These are phyloP conservation scores for Sternarchorhynchus goeldii DNA, from an alignment of 2,797 vertebrate genomes.

Conservation along the genomic window DNA sequence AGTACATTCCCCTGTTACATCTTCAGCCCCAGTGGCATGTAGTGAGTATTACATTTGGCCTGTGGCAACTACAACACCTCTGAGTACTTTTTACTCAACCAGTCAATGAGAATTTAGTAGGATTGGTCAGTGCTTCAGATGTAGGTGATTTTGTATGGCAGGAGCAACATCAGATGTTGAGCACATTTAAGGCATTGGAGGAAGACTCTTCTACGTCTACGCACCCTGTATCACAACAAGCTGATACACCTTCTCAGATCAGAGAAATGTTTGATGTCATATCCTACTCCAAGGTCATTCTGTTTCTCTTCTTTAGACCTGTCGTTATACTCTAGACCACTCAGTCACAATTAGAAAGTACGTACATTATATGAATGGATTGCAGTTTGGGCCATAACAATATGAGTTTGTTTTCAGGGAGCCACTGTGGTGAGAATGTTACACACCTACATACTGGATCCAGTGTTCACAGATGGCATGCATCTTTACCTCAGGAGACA, in stretches of 20 bases:
- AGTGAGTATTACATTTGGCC: neutral
- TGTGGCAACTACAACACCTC: too few relatives aligned
- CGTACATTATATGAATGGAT: too few relatives aligned
- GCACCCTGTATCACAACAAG: conserved; percentile 30
- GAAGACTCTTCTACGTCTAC: conserved; percentile 24
- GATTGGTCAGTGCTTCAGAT: neutral
- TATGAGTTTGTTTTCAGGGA: conserved; percentile 10
- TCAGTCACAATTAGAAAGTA: too few relatives aligned
- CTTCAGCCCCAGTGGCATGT: conserved; percentile 11
- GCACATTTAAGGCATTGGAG: conserved; percentile 31
- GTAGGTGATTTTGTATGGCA: neutral
- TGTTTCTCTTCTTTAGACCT: neutral
- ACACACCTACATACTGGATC: conserved; percentile 24
- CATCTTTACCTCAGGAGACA: conserved; percentile 37
- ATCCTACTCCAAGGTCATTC: conserved; percentile 42
- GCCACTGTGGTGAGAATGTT: conserved; percentile 42
- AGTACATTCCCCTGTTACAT: conserved; percentile 10
- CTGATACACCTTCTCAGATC: conserved; percentile 33
- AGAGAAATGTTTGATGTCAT: conserved; percentile 42
- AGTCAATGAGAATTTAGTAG: neutral
- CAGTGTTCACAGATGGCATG: conserved; percentile 34
- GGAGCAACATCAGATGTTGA: conserved; percentile 24
- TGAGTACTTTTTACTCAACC: neutral
- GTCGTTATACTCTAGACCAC: neutral
- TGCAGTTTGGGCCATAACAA: neutral